A percentile compares a stretch with the other conserved stretches of the same genome.
phyloP scores from a whole-genome alignment of 30 jellyfish, hydroid and myxozoan genomes.

The Cassiopea xamachana region DNA sequence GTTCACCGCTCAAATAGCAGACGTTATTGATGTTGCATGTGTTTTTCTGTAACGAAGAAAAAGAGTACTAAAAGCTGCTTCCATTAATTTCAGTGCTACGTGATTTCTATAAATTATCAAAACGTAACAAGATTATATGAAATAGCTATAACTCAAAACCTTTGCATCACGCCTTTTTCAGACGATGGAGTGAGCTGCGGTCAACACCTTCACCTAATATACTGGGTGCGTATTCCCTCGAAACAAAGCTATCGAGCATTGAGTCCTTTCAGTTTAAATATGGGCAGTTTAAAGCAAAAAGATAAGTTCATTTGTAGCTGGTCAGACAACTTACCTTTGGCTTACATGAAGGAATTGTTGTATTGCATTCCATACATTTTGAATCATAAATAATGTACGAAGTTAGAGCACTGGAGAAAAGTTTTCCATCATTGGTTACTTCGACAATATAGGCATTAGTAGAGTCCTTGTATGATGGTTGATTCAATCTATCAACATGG shows the following conservation, averaged over 20 bases:
- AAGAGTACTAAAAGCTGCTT: too few species aligned
- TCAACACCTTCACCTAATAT: too few species aligned
- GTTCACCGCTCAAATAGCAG: slow-evolving; percentile 64
- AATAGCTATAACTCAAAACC: neutral
- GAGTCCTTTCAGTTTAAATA: too few species aligned
- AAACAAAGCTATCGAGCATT: too few species aligned
- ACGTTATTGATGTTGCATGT: slow-evolving; percentile 65
- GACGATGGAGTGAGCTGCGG: neutral
- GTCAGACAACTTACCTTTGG: too few species aligned
- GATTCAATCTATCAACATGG: neutral
- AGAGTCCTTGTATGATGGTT: neutral
- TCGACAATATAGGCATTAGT: neutral
- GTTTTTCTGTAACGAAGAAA: slow-evolving; percentile 14
- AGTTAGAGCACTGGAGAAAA: slow-evolving; percentile 18
- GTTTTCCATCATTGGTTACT: slow-evolving; percentile 57
- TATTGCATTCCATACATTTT: slow-evolving; percentile 72
- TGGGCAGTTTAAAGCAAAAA: too few species aligned
- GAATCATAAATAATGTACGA: slow-evolving; percentile 71
- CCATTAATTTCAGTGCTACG: too few species aligned
- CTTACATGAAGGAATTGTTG: too few species aligned
- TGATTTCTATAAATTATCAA: too few species aligned
- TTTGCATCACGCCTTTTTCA: neutral
- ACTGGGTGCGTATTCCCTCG: too few species aligned
- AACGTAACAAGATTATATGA: too few species aligned
- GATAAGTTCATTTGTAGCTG: too few species aligned